These are phyloP conservation scores for Lynx canadensis DNA, from an alignment of 2,113 vertebrate species.

Conservation along the genomic window DNA sequence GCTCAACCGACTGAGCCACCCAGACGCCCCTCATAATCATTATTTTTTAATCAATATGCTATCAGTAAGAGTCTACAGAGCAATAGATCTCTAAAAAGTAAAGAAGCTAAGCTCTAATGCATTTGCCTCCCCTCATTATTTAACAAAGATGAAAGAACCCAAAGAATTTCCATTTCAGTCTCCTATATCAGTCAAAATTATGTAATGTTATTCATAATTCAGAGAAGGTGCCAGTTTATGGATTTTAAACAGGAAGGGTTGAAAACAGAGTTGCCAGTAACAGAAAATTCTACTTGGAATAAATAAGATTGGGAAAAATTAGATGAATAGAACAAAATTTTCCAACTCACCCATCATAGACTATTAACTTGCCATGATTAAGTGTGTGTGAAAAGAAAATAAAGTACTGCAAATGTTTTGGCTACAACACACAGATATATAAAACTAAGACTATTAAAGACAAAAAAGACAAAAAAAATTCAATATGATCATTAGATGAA, in stretches of 20 bases:
- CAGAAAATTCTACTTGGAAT: background rate
- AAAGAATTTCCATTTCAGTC: background rate
- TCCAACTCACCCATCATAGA: background rate
- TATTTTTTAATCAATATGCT: background rate
- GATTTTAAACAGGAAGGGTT: background rate
- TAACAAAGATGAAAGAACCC: slow-evolving; percentile 14
- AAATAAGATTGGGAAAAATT: background rate
- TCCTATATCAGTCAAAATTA: background rate
- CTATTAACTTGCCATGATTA: background rate
- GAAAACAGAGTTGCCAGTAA: background rate
- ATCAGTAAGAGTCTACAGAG: background rate
- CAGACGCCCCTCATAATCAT: background rate
- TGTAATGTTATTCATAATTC: background rate
- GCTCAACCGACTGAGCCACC: background rate
- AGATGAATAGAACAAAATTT: slow-evolving; percentile 15
- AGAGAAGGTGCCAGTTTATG: background rate
- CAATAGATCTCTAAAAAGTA: background rate
- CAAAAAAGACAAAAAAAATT: background rate
- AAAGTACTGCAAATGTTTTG: background rate
- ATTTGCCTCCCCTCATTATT: background rate
- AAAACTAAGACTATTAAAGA: background rate
- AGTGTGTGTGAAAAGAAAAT: background rate
- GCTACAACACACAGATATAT: background rate
- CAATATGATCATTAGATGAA: background rate
- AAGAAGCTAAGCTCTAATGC: background rate